Evolutionary conservation across 1,140 invertebrate genomes (phyloP), one percentile per base, ranked within the genome.

Genomic region (Orussus abietinus): DNA sequence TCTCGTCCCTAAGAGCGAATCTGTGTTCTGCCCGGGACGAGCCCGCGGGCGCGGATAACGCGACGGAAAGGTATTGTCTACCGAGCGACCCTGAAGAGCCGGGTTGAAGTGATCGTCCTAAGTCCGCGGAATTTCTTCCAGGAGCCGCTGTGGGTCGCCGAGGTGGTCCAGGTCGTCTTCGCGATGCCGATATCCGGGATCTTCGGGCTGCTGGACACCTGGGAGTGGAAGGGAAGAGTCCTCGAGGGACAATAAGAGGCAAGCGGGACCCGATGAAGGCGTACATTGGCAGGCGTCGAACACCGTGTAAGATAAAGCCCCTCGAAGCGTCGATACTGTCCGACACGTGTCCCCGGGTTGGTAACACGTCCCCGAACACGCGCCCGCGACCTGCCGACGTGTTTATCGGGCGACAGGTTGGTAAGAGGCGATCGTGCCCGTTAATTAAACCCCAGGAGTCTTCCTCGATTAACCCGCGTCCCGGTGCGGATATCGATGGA

Each of bases 401-500:
- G 53, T 55, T 59, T 47, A 57, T 55, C 54, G 38, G 33, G 9
- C 38, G 20, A 38, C 18, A 26, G 33, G 28, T 25, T 12, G 33
- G 28, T 37, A 21, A 25, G n/a, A n/a, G 22, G 32, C 13, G 26
- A 21, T 35, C 32, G 38, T 29, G 54, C 40, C 50, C 41, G 32
- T 56, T 57, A 56, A 57, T 57, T 53, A 57, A 57, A 53, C 25
- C 45, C 42, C 46, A 49, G 48, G 47, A 55, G n/a, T n/a, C n/a
- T n/a, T 25, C 22, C 6, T 25, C n/a, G n/a, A 25, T 25, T 25
- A 6, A n/a, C 6, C n/a, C n/a, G 6, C 22, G 22, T 25, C n/a
- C 6, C 22, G n/a, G n/a, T n/a, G 22, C 6, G 6, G 22, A 25
- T 7, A 25, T n/a, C 22, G 22, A 25, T 25, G n/a, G 22, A 6